Base-by-base conservation (phyloP, 2,888 invertebrate genomes). In the Didymodactylos carnosus region DNA sequence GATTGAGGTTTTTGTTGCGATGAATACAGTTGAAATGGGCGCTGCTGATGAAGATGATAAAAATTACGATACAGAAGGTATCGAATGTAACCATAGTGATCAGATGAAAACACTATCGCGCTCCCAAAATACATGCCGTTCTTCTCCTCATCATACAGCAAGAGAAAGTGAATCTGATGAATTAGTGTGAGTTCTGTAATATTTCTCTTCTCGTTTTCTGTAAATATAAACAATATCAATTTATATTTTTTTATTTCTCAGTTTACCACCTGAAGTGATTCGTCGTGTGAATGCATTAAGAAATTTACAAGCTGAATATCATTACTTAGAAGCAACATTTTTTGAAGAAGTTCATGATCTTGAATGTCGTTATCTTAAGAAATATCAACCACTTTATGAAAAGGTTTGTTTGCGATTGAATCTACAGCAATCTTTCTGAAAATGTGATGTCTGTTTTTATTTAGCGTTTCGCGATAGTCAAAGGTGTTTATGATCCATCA, bases 331-430 rank as follows among this genome's bases (percentile, higher is more conserved):
- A 84, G 89, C 91, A 0, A 88, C 92, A 81, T 94, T 97, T 85
- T 95, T 94, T 84, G 88, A 89, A 80, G 92, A 94, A 80, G 91
- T 98, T 51, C 94, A 95, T 81, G 88, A 88, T 29, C 86, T 98
- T 72, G 97, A 98, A 85, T 90, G 90, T 85, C 90, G 91, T 84
- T 94, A 92, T 83, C 89, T 91, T 80, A 87, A 88, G 78, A 84
- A 89, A 78, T 92, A 91, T 83, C 87, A 87, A 75, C 89, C 89
- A 3, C 83, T 90, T 69, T 90, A 90, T 84, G 89, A 90, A 78
- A 90, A 62, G 3, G 62, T 62, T n/a, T 27, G 19, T n/a, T n/a
- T n/a, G n/a, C n/a, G 3, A 43, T 19, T 19, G 43, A 10, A 10
- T 43, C 19, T 43, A 13, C 14, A 10, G 4, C 4, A 7, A 43